Evolutionary conservation across 2,888 invertebrate species (phyloP), one percentile per base, ranked within the genome.

Genomic region (Odontocolon sp.): DNA sequence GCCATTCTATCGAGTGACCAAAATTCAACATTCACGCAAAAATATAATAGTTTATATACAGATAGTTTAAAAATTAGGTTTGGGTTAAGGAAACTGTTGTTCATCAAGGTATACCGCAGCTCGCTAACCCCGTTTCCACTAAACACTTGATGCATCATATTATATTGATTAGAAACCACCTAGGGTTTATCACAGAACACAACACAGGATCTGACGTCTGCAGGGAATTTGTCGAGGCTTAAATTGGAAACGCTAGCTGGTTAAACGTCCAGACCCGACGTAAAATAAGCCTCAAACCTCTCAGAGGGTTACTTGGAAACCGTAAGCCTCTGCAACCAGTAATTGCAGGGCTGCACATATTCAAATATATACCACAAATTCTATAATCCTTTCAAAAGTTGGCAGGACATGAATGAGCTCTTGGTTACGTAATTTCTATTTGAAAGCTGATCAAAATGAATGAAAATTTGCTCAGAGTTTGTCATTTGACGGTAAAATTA

Each of bases 181-280:
- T n/a, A 26, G 45, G 45, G 1, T 16, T 45, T 28, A 45, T 45
- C 21, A n/a, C 45, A 18, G 42, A 31, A 42, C 8, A 11, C 31
- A 16, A 61, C 42, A 61, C 31, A 61, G 18, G 28, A 18, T 45
- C 21, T 42, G n/a, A 8, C 6, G 8, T 45, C 61, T 45, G 18
- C 18, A 3, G 45, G 45, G 45, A 31, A 6, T 21, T 23, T 6
- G 18, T 31, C 26, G 42, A 18, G 31, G 18, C 28, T 9, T 9
- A 31, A 28, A 45, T 61, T 45, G 28, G 61, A 6, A 61, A 61
- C 45, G 45, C 45, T 18, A 31, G 61, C 61, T 31, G 61, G 45
- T 61, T 61, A 61, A 61, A 45, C 61, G 61, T 61, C 61, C 61
- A 45, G 28, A 16, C 9, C n/a, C 18, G 31, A 21, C 61, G 28